Evolutionary conservation across 2,113 vertebrate species (phyloP).

Genomic region (Cavia aperea): DNA sequence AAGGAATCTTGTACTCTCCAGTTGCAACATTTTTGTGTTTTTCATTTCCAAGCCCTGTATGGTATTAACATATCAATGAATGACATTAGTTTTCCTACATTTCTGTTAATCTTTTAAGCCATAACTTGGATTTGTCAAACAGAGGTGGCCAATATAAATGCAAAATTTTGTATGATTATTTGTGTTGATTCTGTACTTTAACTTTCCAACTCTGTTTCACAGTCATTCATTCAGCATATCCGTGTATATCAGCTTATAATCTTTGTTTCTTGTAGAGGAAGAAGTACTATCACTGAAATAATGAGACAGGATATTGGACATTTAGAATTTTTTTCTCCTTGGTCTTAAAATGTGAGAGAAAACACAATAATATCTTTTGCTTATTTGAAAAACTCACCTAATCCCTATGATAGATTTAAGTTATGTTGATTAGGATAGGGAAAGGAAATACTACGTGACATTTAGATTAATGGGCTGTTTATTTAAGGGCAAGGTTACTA

Average conservation of each 20-base stretch:
- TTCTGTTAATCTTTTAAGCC: slow-evolving; percentile 36
- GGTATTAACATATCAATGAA: slow-evolving; percentile 10
- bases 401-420: neutral
- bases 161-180: slow-evolving; percentile 37
- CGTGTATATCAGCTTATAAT: neutral
- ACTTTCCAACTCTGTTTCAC: slow-evolving; percentile 16
- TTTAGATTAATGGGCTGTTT: neutral
- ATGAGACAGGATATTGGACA: neutral
- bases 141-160: slow-evolving; percentile 38
- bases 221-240: neutral
- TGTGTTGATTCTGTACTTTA: slow-evolving; percentile 21
- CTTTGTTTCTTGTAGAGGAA: neutral
- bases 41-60: slow-evolving; percentile 4
- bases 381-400: slow-evolving; percentile 23
- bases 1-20: neutral
- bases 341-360: neutral
- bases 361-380: neutral
- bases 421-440: neutral
- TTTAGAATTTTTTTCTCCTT: neutral
- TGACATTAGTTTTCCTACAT: neutral
- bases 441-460: neutral
- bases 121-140: neutral
- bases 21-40: neutral
- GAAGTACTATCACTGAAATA: neutral
- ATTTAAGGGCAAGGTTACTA: neutral